Percentiles rank a stretch among this genome's conserved stretches.
Conservation (phyloP, 2,113 vertebrate species). For the Pachycephala philippinensis region DNA sequence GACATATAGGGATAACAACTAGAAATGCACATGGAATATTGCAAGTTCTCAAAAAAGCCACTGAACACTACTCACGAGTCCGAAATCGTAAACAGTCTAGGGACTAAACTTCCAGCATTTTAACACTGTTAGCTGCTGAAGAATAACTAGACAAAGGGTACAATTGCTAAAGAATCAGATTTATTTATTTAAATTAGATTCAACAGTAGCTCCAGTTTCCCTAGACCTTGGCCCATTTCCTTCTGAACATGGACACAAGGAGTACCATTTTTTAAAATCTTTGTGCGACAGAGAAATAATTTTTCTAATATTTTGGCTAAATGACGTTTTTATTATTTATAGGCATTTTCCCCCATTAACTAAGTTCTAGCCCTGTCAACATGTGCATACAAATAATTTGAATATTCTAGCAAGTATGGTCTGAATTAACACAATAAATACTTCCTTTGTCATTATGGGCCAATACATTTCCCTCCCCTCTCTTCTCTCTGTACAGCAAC, state of each 20-base stretch:
- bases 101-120: background rate
- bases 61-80: background rate
- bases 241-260: background rate
- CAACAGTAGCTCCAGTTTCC: background rate
- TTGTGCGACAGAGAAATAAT: background rate
- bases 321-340: background rate
- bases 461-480: background rate
- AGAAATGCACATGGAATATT: background rate
- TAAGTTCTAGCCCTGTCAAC: background rate
- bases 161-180: background rate
- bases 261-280: background rate
- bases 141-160: background rate
- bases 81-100: background rate
- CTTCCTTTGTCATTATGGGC: background rate
- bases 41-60: background rate
- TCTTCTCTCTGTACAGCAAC: background rate
- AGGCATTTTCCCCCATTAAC: background rate
- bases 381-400: fast-evolving
- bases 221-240: background rate
- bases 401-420: background rate
- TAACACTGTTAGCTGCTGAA: background rate
- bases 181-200: background rate
- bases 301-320: background rate
- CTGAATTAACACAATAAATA: background rate
- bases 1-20: background rate